These are phyloP conservation scores for Lepidocyrtoides sp. DNA, from an alignment of 2,888 invertebrate species.

Conservation along the genomic window DNA sequence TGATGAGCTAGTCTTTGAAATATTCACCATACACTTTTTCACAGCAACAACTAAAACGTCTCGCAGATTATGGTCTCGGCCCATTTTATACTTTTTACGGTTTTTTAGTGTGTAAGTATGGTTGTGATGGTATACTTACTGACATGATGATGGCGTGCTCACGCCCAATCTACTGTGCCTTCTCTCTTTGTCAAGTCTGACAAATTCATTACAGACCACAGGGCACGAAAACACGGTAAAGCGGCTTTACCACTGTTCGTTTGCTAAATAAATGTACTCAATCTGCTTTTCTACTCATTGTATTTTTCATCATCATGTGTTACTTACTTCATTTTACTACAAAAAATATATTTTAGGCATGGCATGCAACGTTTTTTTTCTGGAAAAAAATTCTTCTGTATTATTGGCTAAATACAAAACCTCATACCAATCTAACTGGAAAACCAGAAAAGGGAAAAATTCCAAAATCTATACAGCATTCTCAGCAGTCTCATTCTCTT, in stretches of 20 bases:
- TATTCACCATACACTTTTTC: neutral
- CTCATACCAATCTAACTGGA: neutral
- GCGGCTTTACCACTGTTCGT: slow-evolving; percentile 49
- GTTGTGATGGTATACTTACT: slow-evolving; percentile 1
- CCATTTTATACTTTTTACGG: neutral
- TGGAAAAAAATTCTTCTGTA: neutral
- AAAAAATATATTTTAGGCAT: neutral
- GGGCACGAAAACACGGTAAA: neutral
- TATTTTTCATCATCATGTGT: slow-evolving; percentile 2
- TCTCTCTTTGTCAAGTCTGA: slow-evolving; percentile 61
- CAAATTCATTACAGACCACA: slow-evolving; percentile 70
- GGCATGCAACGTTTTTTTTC: neutral
- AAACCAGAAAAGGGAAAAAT: neutral
- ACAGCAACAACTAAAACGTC: no score
- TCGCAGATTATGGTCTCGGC: neutral
- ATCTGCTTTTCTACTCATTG: neutral
- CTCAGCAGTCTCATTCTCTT: no score
- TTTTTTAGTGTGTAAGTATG: neutral
- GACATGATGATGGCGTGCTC: slow-evolving; percentile 67
- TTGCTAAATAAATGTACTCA: neutral
- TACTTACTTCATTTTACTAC: slow-evolving; percentile 15
- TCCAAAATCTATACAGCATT: neutral
- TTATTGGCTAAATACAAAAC: neutral
- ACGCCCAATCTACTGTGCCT: slow-evolving; percentile 56
- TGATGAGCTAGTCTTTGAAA: neutral